phyloP scores from a whole-genome alignment of 2,113 vertebrate genomes.

The Ursus arctos region DNA sequence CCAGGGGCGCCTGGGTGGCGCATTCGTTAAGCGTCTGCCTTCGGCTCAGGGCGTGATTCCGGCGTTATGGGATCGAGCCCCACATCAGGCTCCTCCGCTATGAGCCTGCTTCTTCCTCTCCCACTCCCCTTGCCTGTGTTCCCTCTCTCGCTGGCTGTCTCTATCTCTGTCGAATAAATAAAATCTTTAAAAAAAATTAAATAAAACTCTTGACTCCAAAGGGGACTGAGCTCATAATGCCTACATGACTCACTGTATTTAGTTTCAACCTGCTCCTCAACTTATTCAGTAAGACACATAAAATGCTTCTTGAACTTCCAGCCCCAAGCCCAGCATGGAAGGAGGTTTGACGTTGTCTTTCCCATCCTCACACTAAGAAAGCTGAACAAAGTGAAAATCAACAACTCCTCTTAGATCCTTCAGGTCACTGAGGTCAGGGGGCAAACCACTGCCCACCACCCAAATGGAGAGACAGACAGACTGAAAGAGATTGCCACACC shows the following conservation, averaged over 20 bases:
- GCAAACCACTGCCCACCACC: background rate
- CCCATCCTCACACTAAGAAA: background rate
- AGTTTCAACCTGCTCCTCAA: background rate
- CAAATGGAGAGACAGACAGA: background rate
- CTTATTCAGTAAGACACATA: no score
- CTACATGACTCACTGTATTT: background rate
- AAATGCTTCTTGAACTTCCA: background rate
- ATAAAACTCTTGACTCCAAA: background rate
- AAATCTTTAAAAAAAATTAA: no score
- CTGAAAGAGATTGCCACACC: background rate
- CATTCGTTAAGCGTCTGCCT: no score
- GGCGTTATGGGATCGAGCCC: no score
- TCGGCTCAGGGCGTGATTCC: no score
- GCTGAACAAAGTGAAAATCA: background rate
- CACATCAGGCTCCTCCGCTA: no score
- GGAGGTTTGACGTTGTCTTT: background rate
- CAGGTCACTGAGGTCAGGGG: background rate
- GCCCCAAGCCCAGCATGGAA: background rate
- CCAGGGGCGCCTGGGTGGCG: background rate
- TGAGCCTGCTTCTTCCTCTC: no score
- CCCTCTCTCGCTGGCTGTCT: no score
- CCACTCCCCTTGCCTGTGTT: no score
- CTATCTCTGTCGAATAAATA: no score
- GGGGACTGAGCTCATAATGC: background rate
- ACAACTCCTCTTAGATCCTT: background rate